Evolutionary conservation across 2,888 invertebrate species (phyloP).

Genomic region (Beris morrisii): DNA sequence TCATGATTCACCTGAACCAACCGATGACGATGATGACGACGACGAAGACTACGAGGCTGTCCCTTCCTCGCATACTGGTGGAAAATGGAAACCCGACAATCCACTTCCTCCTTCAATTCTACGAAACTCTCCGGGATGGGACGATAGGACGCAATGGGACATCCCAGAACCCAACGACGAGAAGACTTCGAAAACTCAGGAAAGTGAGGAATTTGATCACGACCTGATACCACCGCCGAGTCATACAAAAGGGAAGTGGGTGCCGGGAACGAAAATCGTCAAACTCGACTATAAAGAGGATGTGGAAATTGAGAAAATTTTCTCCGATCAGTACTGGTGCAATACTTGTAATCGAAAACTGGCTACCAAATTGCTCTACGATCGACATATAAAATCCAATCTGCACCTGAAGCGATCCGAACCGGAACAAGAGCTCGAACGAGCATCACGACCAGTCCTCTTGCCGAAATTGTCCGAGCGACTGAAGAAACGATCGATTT

Average conservation of each 20-base stretch:
- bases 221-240: slow-evolving; percentile 67
- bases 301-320: slow-evolving; percentile 50
- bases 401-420: slow-evolving; percentile 69
- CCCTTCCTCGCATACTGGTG: slow-evolving; percentile 63
- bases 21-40: slow-evolving; percentile 53
- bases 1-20: slow-evolving; percentile 47
- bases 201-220: slow-evolving; percentile 53
- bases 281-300: slow-evolving; percentile 58
- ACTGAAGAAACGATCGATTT: slow-evolving; percentile 53
- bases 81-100: slow-evolving; percentile 73
- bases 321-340: slow-evolving; percentile 73
- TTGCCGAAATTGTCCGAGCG: slow-evolving; percentile 41
- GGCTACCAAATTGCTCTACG: slow-evolving; percentile 73
- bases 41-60: slow-evolving; percentile 54
- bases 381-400: slow-evolving; percentile 74
- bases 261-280: slow-evolving; percentile 67
- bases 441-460: slow-evolving; percentile 47
- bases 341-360: slow-evolving; percentile 76
- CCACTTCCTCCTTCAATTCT: slow-evolving; percentile 20
- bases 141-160: slow-evolving; percentile 49
- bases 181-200: slow-evolving; percentile 36
- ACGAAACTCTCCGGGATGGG: slow-evolving; percentile 59
- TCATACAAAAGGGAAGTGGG: slow-evolving; percentile 81
- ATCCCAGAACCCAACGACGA: slow-evolving; percentile 40
- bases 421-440: slow-evolving; percentile 70